Conservation (phyloP, 2,797 vertebrate genomes). For the Bradypodion pumilum region DNA sequence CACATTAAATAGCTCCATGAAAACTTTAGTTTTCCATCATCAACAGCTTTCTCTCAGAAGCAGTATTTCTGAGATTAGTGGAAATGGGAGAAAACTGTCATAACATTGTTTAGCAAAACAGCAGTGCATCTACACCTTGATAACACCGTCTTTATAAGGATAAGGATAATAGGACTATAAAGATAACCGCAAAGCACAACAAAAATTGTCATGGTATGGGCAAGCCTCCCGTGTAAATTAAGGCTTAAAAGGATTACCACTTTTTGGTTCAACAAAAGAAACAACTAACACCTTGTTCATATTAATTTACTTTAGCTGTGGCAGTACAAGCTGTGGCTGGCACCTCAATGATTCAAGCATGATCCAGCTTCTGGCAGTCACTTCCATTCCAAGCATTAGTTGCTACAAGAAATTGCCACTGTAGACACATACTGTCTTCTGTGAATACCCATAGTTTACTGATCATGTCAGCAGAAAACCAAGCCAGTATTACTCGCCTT, state of each 20-base stretch:
- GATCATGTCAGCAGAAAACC: not conserved
- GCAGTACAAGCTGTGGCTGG: not conserved
- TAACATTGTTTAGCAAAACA: not conserved
- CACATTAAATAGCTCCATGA: not conserved
- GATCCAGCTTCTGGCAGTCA: not conserved
- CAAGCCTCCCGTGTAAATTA: slow-evolving; percentile 1
- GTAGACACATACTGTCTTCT: not conserved
- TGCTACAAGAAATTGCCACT: not conserved
- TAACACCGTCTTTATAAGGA: not conserved
- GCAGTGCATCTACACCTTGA: not conserved
- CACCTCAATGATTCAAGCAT: not conserved
- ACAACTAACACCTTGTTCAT: slow-evolving; percentile 1
- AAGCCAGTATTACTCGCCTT: not conserved
- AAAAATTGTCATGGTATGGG: not conserved
- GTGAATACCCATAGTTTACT: not conserved
- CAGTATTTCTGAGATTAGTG: not conserved
- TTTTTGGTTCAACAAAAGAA: slow-evolving; percentile 12
- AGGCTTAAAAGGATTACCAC: slow-evolving; percentile 6
- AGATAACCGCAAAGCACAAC: not conserved
- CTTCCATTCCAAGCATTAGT: not conserved
- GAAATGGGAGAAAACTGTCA: not conserved
- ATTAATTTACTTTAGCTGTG: slow-evolving; percentile 11
- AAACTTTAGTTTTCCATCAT: not conserved
- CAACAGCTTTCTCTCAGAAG: not conserved
- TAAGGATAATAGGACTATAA: not conserved